phyloP scores from a whole-genome alignment of 2,797 vertebrate genomes.

The Philypnodon macrostomus region DNA sequence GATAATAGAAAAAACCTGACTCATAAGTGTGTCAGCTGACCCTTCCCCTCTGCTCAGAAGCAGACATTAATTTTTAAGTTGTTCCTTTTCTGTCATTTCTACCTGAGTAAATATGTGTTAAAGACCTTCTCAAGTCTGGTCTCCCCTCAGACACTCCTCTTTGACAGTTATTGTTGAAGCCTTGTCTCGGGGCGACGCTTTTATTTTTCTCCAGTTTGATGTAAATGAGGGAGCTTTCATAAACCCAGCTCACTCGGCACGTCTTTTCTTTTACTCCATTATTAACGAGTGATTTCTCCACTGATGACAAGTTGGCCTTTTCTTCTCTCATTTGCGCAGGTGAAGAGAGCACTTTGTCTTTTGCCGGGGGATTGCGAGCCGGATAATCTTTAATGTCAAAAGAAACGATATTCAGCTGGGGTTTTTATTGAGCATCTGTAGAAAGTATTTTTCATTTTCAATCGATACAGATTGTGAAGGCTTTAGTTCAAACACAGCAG shows the following conservation, averaged over 20 bases:
- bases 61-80: slow-evolving; percentile 18
- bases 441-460: slow-evolving; percentile 11
- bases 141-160: background rate
- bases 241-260: background rate
- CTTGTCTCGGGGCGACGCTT: background rate
- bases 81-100: slow-evolving; percentile 5
- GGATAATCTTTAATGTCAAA: slow-evolving; percentile 12
- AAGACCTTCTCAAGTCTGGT: background rate
- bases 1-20: too few relatives aligned
- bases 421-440: slow-evolving; percentile 10
- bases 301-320: slow-evolving; percentile 17
- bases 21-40: slow-evolving; percentile 27
- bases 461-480: slow-evolving; percentile 15
- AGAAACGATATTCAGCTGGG: background rate
- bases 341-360: slow-evolving; percentile 13
- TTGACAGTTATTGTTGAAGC: background rate
- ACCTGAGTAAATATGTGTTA: slow-evolving; percentile 3
- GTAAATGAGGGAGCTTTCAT: background rate
- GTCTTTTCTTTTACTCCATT: slow-evolving; percentile 2
- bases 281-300: slow-evolving; percentile 7
- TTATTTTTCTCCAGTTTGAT: background rate
- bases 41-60: slow-evolving; percentile 28
- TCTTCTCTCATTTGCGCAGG: background rate
- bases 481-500: background rate
- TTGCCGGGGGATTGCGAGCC: background rate